phyloP scores from a whole-genome alignment of 1,140 invertebrate genomes.

The Anastatus disparis region DNA sequence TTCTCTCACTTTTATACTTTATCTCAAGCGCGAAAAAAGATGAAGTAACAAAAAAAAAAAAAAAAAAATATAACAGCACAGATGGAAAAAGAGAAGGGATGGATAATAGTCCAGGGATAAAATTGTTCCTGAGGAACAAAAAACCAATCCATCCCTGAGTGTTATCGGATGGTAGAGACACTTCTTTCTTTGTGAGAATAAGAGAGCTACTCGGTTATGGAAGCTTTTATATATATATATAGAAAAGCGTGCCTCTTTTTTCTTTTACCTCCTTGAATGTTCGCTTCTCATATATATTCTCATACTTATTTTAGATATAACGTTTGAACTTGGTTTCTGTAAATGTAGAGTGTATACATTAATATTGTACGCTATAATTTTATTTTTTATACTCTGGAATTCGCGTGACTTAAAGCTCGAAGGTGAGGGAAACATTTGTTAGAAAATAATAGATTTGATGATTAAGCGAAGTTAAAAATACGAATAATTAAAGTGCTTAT shows the following conservation, averaged over 20 bases:
- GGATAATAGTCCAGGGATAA: slow-evolving; percentile 60
- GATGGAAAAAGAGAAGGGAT: slow-evolving; percentile 23
- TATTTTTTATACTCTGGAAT: not conserved
- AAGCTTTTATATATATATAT: slow-evolving; percentile 22
- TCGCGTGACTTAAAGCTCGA: not conserved
- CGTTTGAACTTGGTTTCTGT: too few species aligned
- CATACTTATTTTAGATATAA: not conserved
- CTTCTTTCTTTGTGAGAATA: too few species aligned
- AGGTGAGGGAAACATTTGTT: not conserved
- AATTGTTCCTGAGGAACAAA: slow-evolving; percentile 59
- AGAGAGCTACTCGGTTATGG: slow-evolving; percentile 36
- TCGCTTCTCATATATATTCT: not conserved
- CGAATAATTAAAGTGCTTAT: not conserved
- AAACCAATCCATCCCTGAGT: slow-evolving; percentile 58
- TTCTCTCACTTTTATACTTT: too few species aligned
- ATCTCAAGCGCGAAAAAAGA: slow-evolving; percentile 13
- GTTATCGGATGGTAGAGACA: slow-evolving; percentile 58
- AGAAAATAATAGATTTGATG: not conserved
- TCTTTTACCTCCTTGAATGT: not conserved
- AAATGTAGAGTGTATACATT: too few species aligned
- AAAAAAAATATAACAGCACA: not conserved
- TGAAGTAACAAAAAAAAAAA: not conserved
- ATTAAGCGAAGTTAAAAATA: slow-evolving; percentile 1
- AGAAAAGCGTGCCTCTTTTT: not conserved
- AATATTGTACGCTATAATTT: too few species aligned